Base-by-base conservation (phyloP, 2,797 vertebrate genomes). In the Gobionotothen gibberifrons region DNA sequence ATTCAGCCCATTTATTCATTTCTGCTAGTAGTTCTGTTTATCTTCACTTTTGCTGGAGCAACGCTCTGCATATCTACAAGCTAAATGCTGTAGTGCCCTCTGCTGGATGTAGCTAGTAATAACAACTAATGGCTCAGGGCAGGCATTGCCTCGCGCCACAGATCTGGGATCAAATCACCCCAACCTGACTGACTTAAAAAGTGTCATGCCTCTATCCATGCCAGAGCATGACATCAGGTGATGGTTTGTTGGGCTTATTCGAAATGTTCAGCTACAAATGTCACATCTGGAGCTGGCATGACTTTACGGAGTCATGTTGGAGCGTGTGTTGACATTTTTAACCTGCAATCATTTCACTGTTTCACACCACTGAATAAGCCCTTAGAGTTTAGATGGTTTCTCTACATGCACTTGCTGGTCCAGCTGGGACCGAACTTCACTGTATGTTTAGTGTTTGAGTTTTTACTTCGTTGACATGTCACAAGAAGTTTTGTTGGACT, bases 241-340 rank as follows among this genome's bases (percentile, higher is more conserved):
- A 43, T 74, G 66, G 54, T 66, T 72, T 63, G 29, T 54, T 49
- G 63, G 75, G 74, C 82, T 85, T 87, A 79, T 87, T 89, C 52
- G 0, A 79, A 90, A 89, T 85, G 58, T 89, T 86, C 79, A 83
- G 74, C 72, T 73, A 73, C 59, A 85, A 76, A 83, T 85, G 63
- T 81, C 70, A 73, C 80, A 77, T 59, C 14, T 58, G 19, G 6
- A 58, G 36, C 60, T 58, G 11, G 10, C 69, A 44, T 61, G 65
- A 71, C 59, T 55, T 46, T 42, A 26, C 51, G 16, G 52, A 64
- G 73, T 78, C 74, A 49, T 61, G 74, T 61, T 64, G 19, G 46
- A 43, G 53, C 47, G 22, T 16, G 21, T 47, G 36, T 44, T 74
- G 75, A 76, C 10, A 76, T 90, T 85, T 85, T 69, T 59, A 36